These are phyloP conservation scores for Connochaetes taurinus DNA, from an alignment of 2,113 vertebrate genomes.

Conservation along the genomic window DNA sequence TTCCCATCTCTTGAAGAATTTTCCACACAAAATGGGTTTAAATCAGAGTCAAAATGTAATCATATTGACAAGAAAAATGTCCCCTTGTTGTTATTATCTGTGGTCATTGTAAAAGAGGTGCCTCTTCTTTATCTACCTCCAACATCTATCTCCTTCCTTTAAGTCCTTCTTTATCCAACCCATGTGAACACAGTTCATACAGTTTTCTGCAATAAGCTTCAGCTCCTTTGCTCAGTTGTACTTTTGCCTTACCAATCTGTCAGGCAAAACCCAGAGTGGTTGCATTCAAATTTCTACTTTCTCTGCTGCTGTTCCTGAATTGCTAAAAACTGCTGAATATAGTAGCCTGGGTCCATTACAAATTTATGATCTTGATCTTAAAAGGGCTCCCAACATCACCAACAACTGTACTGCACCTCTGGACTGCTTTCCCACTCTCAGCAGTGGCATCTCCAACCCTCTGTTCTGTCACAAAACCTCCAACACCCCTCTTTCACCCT, in stretches of 20 bases:
- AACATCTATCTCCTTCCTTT: background rate
- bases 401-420: background rate
- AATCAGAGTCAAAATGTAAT: background rate
- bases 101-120: background rate
- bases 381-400: background rate
- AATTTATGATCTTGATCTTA: background rate
- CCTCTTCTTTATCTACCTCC: background rate
- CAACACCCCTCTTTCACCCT: background rate
- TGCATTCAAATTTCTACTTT: background rate
- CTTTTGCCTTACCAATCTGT: background rate
- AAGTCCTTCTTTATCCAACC: background rate
- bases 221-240: background rate
- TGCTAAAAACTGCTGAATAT: background rate
- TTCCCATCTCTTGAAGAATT: background rate
- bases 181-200: background rate
- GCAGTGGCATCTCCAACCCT: background rate
- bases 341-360: background rate
- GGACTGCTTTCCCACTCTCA: background rate
- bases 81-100: background rate
- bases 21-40: background rate
- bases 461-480: background rate
- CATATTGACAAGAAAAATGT: background rate
- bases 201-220: background rate
- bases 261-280: background rate
- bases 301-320: background rate